Evolutionary conservation across 2,797 vertebrate species (phyloP).

Genomic region (Coregonus ussuriensis): DNA sequence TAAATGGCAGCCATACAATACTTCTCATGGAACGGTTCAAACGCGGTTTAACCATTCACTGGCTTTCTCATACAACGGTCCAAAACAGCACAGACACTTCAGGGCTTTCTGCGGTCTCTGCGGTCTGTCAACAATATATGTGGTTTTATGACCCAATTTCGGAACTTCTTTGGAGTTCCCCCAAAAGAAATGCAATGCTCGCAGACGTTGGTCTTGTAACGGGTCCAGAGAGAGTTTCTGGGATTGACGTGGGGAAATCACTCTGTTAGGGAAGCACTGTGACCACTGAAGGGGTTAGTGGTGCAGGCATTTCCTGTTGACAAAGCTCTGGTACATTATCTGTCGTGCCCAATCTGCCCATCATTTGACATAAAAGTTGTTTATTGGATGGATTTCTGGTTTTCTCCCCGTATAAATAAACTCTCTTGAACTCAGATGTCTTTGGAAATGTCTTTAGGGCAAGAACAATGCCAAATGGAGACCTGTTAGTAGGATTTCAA

Average conservation of each 20-base stretch:
- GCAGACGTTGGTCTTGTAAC: not conserved
- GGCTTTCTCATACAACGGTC: not conserved
- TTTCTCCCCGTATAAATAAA: not conserved
- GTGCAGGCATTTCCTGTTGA: slow-evolving; percentile 8
- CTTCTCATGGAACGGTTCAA: not conserved
- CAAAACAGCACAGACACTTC: not conserved
- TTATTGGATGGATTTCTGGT: not conserved
- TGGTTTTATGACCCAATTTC: not conserved
- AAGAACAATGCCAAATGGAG: not conserved
- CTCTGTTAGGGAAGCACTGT: slow-evolving; percentile 18
- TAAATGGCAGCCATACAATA: not conserved
- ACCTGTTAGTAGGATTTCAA: not conserved
- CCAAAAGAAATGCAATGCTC: not conserved
- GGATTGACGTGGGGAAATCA: slow-evolving; percentile 15
- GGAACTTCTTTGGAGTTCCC: not conserved
- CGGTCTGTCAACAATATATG: not conserved
- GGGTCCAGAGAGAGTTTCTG: not conserved
- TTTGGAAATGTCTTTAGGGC: not conserved
- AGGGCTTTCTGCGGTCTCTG: not conserved
- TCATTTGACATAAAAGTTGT: not conserved
- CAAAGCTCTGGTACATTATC: not conserved
- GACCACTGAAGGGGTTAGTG: slow-evolving; percentile 13
- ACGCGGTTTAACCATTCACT: not conserved
- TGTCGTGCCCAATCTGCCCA: not conserved
- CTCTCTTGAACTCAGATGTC: not conserved